Base-by-base conservation (phyloP, 2,888 invertebrate genomes). In the Syrista parreyssii region DNA sequence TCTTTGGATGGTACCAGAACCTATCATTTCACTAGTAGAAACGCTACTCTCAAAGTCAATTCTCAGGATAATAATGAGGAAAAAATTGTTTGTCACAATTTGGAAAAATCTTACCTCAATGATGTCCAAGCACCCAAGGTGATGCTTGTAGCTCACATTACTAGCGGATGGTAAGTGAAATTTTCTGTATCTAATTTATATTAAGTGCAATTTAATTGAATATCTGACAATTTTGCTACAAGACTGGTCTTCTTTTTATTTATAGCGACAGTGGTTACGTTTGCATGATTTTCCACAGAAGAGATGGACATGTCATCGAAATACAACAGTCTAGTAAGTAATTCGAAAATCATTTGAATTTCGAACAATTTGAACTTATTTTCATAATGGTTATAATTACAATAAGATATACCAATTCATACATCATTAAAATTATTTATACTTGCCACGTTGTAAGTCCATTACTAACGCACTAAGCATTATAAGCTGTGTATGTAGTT, bases 181-280 rank as follows among this genome's bases (percentile, higher is more conserved):
- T 31, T 23, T 55, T 55, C 2, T 23, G 0, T 23, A 15, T 55
- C 9, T 55, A 23, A 55, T 2, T 23, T 55, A 55, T 23, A 55
- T 23, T 55, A 9, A 9, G 9, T 23, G 9, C 23, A 9, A 55
- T 23, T 55, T 55, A 55, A 9, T 15, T 32, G 33, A 71, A 71
- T 71, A 71, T 31, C 4, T 33, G 33, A 33, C 71, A n/a, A 12
- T 30, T 71, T 32, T 71, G 12, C 71, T 31, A 32, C 71, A 23
- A 71, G 9, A 12, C 31, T 4, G 2, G 68, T 68, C 11, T 32
- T 72, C 69, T 76, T 81, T 81, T 79, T 75, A 83, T 84, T 93
- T 93, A 3, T 93, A 96, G 97, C 86, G 95, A 96, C 87, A 96
- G 95, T 40, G 96, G 96, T 4, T 96, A 96, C 90, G 94, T 95